Conservation (phyloP, 2,113 vertebrate species). For the Tachycineta bicolor region DNA sequence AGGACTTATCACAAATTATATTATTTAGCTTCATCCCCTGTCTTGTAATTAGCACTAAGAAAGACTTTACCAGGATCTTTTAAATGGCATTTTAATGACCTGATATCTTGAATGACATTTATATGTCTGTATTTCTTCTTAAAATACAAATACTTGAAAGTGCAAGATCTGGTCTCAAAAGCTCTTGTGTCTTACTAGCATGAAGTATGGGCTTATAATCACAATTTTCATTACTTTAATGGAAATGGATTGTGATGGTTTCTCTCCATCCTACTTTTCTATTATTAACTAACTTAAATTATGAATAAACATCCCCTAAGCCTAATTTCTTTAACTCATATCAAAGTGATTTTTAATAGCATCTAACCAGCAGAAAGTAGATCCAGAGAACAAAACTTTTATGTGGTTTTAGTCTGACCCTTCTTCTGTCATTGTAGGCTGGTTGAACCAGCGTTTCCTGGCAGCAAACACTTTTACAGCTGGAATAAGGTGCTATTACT, state of each 20-base stretch:
- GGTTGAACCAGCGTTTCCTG: neutral
- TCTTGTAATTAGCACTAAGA: neutral
- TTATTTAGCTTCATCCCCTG: neutral
- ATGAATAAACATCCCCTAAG: conserved; percentile 26
- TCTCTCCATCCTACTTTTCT: neutral
- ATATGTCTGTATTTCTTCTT: neutral
- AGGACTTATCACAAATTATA: neutral
- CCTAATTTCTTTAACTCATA: conserved; percentile 22
- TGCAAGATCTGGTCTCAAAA: neutral
- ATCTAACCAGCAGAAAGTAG: neutral
- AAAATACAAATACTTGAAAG: neutral
- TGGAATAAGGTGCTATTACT: neutral
- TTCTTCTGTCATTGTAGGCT: neutral
- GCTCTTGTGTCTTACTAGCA: neutral
- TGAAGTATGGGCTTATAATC: neutral
- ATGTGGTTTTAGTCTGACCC: neutral
- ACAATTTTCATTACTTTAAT: conserved; percentile 24
- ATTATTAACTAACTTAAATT: conserved; percentile 35
- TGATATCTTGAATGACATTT: neutral
- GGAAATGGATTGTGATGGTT: neutral
- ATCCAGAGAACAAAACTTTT: neutral
- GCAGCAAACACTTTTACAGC: neutral
- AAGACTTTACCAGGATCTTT: neutral
- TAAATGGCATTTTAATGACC: neutral
- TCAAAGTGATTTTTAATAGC: conserved; percentile 10